phyloP scores from a whole-genome alignment of 2,888 invertebrate species.

The Dorcus parallelipipedus region DNA sequence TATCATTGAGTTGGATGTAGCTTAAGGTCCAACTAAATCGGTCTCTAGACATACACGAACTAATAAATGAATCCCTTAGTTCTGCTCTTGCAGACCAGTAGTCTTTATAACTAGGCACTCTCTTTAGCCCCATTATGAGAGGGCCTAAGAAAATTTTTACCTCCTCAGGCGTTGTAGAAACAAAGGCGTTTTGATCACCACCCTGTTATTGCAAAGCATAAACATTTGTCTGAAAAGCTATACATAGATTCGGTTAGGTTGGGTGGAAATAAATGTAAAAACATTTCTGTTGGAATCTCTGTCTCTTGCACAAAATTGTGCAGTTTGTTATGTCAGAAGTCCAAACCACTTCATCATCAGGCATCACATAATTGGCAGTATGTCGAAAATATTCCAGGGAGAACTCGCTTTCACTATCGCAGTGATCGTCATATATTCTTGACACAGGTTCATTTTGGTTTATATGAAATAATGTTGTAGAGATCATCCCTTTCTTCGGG shows the following conservation, averaged over 20 bases:
- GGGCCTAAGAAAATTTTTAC: conserved; percentile 17
- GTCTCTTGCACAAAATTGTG: conserved; percentile 4
- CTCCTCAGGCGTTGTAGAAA: not conserved
- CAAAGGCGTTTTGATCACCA: not conserved
- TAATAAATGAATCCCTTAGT: conserved; percentile 21
- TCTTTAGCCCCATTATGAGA: conserved; percentile 24
- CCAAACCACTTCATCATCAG: not conserved
- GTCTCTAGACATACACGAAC: conserved; percentile 19
- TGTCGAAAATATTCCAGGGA: not conserved
- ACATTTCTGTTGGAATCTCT: conserved; percentile 4
- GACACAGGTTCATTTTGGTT: too few species aligned
- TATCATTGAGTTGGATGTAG: conserved; percentile 28
- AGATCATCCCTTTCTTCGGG: too few species aligned
- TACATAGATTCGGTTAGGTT: not conserved
- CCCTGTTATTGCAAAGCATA: conserved; percentile 1
- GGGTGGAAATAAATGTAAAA: conserved; percentile 4
- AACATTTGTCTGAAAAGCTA: conserved; percentile 5
- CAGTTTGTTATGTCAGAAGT: not conserved
- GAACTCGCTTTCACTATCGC: conserved; percentile 2
- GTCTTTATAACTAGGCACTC: conserved; percentile 18
- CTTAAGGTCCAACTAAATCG: conserved; percentile 24
- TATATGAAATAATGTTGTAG: too few species aligned
- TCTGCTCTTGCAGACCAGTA: conserved; percentile 5
- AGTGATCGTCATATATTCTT: not conserved
- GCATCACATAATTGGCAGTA: not conserved